Evolutionary conservation across 2,888 invertebrate species (phyloP), one percentile per base, ranked within the genome.

Genomic region (Matsumyia berberina): DNA sequence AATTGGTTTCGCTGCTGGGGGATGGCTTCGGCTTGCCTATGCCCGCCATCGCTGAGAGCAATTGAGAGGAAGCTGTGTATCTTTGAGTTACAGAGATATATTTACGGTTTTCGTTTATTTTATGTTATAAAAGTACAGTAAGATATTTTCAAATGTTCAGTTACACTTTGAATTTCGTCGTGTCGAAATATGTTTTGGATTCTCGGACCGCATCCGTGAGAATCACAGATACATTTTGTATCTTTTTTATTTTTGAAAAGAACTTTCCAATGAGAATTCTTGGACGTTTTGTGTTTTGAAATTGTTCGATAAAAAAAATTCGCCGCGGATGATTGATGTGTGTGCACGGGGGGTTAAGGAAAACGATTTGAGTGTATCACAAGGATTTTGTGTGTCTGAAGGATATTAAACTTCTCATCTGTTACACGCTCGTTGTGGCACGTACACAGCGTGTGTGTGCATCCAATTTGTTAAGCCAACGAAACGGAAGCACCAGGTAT

Each of bases 151-250:
- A 89, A 90, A 89, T 88, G 89, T 89, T 91, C 89, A 91, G 90
- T 91, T 90, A 89, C 90, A 91, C 91, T 90, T 90, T 90, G 90
- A 89, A 89, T 89, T 89, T 90, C 88, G 89, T 88, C 89, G 90
- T 90, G 90, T 87, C 64, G 69, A 88, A 88, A 88, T 86, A 77
- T 86, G 80, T 69, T 55, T 67, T 62, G 31, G 46, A 29, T 51
- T 72, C 39, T 29, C 31, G 2, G 42, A 42, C n/a, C 44, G 5
- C 19, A 62, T 24, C 53, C 73, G 67, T 77, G 62, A 31, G 37
- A 39, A 39, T 69, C 17, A 24, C 24, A 53, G 62, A 85, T 85
- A 79, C 73, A 66, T 53, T 58, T 74, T 85, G 85, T 79, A 83
- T 57, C 69, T 37, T 29, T 24, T 24, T n/a, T n/a, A n/a, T n/a